phyloP scores from a whole-genome alignment of 2,113 vertebrate species.

The Leucoraja erinaceus region DNA sequence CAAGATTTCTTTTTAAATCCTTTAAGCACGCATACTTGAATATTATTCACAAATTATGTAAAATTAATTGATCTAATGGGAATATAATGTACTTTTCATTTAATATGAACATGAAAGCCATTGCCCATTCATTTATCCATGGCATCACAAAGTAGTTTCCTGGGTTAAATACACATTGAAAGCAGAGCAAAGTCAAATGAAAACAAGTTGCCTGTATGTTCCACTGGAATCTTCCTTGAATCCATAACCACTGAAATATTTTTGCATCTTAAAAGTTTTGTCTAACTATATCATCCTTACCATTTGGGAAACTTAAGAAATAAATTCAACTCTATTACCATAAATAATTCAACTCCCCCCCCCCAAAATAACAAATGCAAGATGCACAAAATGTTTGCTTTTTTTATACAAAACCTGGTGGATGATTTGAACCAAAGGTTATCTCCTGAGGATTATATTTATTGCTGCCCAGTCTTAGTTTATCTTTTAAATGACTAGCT shows the following conservation, averaged over 20 bases:
- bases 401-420: neutral
- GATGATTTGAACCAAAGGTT: constrained; percentile 10
- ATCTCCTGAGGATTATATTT: constrained; percentile 2
- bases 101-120: neutral
- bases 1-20: neutral
- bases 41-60: constrained; percentile 1
- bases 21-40: neutral
- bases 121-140: neutral
- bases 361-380: neutral
- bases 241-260: neutral
- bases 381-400: neutral
- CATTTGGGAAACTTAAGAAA: neutral
- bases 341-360: neutral
- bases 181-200: neutral
- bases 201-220: neutral
- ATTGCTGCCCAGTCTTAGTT: neutral
- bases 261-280: neutral
- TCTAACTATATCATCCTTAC: neutral
- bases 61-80: neutral
- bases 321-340: neutral
- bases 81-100: neutral
- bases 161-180: neutral
- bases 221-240: neutral
- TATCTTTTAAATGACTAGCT: constrained; percentile 25
- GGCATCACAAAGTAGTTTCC: neutral